Evolutionary conservation across 2,797 vertebrate species (phyloP), one percentile per base, ranked within the genome.

Genomic region (Peromyscus aztecus): DNA sequence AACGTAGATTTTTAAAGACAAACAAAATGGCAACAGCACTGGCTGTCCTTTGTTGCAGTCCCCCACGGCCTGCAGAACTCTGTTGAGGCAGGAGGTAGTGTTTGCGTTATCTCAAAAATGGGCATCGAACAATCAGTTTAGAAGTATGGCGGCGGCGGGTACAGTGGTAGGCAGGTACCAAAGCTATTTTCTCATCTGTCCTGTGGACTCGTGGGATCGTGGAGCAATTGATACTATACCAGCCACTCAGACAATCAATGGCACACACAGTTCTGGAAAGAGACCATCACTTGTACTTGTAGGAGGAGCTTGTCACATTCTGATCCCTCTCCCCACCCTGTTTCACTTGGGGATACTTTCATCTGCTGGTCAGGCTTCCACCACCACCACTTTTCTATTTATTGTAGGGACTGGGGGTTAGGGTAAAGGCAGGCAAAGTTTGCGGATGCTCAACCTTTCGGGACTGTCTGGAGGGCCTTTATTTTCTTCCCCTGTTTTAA

Each of bases 271-370:
- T 99, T 99, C 99, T 99, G 99, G 99, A 99, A 99, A 99, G 99
- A 99, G 99, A 99, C 99, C 99, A 99, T 99, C 99, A 99, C 99
- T 99, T 98, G 99, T 99, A 99, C 99, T 99, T 98, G 98, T 99
- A 99, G 99, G 99, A 99, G 99, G 99, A 99, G 99, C 99, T 99
- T 99, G 99, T 99, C 99, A 99, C 99, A 99, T 99, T 99, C 99
- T 99, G 99, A 99, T 99, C 99, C 99, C 99, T 98, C 98, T 95
- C 98, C 98, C 98, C 98, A 99, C 99, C 99, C 98, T 99, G 98
- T 99, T 99, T 99, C 99, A 99, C 99, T 99, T 99, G 99, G 98
- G 99, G 99, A 99, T 99, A 99, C 99, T 99, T 98, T 96, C 98
- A 98, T 99, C 98, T 99, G 98, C 99, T 99, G 98, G 98, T 99